Percentiles rank a stretch among this genome's conserved stretches.
These are phyloP conservation scores for Drosophila meridiana DNA, from an alignment of 2,888 invertebrate species.

Conservation along the genomic window DNA sequence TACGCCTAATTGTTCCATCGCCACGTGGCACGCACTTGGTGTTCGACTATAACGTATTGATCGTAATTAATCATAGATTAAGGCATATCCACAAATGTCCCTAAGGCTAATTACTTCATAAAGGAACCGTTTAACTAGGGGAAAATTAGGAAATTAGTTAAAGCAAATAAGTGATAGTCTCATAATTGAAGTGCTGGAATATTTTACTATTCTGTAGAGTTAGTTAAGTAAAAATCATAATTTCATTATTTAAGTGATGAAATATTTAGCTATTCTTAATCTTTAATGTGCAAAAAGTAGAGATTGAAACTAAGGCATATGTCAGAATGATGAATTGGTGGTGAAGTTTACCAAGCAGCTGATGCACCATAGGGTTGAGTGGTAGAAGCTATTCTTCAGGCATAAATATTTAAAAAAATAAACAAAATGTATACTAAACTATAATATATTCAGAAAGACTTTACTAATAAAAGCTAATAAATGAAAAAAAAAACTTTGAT, in stretches of 20 bases:
- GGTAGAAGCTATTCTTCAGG: background rate
- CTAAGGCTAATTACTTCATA: background rate
- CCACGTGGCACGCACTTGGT: conserved; percentile 10
- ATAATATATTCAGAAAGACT: background rate
- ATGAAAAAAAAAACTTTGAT: no score
- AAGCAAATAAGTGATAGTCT: background rate
- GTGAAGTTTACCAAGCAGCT: background rate
- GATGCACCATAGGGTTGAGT: background rate
- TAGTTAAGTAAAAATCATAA: no score
- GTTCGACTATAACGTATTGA: background rate
- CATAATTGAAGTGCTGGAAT: background rate
- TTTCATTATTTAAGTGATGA: background rate
- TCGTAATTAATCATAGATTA: conserved; percentile 6
- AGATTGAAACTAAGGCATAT: background rate
- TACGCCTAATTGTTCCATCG: conserved; percentile 45
- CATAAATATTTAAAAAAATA: background rate
- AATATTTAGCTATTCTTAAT: background rate
- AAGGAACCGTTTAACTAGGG: background rate
- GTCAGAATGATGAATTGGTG: conserved; percentile 42
- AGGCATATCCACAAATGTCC: background rate
- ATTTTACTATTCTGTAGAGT: background rate
- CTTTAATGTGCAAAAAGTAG: background rate
- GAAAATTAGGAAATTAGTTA: background rate
- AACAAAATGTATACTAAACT: background rate
- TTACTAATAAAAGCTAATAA: no score